Percentiles rank a stretch among this genome's conserved stretches.
phyloP scores from a whole-genome alignment of 1,140 invertebrate genomes.

The Dreissena rostriformis region DNA sequence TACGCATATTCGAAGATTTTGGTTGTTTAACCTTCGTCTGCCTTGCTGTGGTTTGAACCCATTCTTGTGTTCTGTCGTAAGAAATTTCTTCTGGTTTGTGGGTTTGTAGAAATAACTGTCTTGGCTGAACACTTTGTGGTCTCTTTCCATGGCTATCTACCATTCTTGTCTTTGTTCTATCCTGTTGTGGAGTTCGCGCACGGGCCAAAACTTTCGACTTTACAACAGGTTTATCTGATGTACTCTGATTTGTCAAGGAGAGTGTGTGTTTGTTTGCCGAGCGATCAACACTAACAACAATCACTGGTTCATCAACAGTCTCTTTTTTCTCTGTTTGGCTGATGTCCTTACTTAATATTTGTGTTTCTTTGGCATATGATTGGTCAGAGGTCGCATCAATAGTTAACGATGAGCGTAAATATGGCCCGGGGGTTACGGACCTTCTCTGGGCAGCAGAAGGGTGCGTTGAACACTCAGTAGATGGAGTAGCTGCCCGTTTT shows the following conservation, averaged over 20 bases:
- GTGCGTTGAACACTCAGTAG: background rate
- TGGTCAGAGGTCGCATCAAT: slow-evolving; percentile 16
- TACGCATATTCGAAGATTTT: slow-evolving; percentile 60
- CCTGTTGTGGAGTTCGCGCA: slow-evolving; percentile 33
- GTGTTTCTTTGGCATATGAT: slow-evolving; percentile 8
- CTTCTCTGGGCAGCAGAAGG: background rate
- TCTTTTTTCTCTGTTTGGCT: slow-evolving; percentile 39
- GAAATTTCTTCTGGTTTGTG: slow-evolving; percentile 19
- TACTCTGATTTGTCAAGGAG: slow-evolving; percentile 30
- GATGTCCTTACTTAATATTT: slow-evolving; percentile 14
- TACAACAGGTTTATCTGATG: background rate
- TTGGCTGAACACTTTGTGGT: slow-evolving; percentile 60
- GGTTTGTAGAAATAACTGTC: slow-evolving; percentile 38
- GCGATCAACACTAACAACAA: slow-evolving; percentile 58
- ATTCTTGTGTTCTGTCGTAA: slow-evolving; percentile 71
- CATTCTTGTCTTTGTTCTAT: slow-evolving; percentile 9
- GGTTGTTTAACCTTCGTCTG: slow-evolving; percentile 49
- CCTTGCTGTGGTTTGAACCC: slow-evolving; percentile 72
- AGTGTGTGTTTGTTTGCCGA: slow-evolving; percentile 56
- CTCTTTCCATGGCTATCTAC: slow-evolving; percentile 31
- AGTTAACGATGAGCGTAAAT: slow-evolving; percentile 29
- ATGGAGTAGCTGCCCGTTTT: slow-evolving; percentile 65
- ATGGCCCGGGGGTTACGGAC: slow-evolving; percentile 61
- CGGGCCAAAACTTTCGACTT: slow-evolving; percentile 53
- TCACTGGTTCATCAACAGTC: slow-evolving; percentile 50